phyloP scores from a whole-genome alignment of 2,888 invertebrate species.

The Aelia acuminata region DNA sequence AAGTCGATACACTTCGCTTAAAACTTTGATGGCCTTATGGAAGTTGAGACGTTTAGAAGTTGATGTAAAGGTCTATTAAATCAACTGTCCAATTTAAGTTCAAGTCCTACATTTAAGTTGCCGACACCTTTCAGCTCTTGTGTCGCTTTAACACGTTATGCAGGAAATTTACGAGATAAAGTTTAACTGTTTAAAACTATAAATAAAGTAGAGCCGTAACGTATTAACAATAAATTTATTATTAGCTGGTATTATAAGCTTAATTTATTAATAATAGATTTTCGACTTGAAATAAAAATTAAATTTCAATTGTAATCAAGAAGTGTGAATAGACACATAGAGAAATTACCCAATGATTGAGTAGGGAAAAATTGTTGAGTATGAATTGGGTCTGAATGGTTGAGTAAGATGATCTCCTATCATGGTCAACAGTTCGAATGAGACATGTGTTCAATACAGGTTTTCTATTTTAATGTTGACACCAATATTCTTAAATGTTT shows the following conservation, averaged over 20 bases:
- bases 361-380: no score
- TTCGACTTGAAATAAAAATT: no score
- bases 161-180: background rate
- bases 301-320: no score
- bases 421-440: no score
- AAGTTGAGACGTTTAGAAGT: background rate
- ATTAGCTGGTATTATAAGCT: background rate
- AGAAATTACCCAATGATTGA: no score
- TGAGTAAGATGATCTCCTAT: no score
- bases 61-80: background rate
- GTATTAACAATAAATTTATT: background rate
- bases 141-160: background rate
- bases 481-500: no score
- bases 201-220: background rate
- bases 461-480: no score
- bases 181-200: background rate
- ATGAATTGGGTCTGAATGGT: no score
- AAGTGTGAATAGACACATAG: no score
- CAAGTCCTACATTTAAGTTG: background rate
- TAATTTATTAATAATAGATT: no score
- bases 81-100: constrained; percentile 29
- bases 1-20: constrained; percentile 15
- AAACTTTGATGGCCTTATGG: background rate
- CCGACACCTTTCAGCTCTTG: background rate
- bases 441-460: no score